Evolutionary conservation across 2,888 invertebrate genomes (phyloP), one percentile per base, ranked within the genome.

Genomic region (Latrodectus elegans): DNA sequence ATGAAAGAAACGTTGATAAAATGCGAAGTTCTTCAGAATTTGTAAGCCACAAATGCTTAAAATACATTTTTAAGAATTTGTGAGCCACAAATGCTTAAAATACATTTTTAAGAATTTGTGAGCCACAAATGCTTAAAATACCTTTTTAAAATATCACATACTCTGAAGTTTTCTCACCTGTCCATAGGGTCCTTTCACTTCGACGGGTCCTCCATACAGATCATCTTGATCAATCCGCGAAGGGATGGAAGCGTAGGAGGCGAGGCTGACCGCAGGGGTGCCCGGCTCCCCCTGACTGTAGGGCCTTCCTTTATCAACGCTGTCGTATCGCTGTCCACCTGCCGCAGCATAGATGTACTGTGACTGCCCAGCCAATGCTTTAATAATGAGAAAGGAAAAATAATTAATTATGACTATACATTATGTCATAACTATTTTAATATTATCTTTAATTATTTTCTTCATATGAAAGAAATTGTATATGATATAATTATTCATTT

Each of bases 221-320:
- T 89, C 89, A 17, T 89, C 89, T 22, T 87, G 83, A 70, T 89
- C 89, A 26, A 89, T 89, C 26, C 89, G 76, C 8, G 89, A 86
- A 52, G 89, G 89, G 14, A 89, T 89, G 22, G 89, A 88, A 52
- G 89, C 89, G 70, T 89, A 89, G 17, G 89, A 89, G 14, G 89
- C 89, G 9, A 89, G 77, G 49, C 89, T 89, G n/a, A 87, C 83
- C 0, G 89, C 89, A 0, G 89, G 89, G 12, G 89, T 89, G 0
- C 89, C 89, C 6, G 89, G 89, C 70, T 89, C 89, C 0, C 84
- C 84, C n/a, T 87, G 87, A 52, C 89, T 89, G 53, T 80, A 87
- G 22, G 89, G 89, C 12, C 89, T n/a, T 8, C 86, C 84, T 68
- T 89, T 89, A 49, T 89, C 89, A 0, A 87, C 79, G 60, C 83